Base-by-base conservation (phyloP, 2,797 vertebrate species). In the Cynopterus sphinx region DNA sequence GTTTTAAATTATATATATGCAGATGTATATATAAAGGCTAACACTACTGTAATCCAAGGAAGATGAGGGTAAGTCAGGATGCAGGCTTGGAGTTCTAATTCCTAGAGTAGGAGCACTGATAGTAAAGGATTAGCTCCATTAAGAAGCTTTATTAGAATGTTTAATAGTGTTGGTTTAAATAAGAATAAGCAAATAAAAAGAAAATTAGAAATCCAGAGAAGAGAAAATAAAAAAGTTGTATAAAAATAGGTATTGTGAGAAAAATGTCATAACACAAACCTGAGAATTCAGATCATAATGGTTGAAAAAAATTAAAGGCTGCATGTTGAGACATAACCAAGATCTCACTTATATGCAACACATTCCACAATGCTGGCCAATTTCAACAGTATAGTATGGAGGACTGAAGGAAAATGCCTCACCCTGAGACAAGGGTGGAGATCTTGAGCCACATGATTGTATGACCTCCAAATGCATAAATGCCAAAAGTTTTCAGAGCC, bases 341-440 rank as follows among this genome's bases (percentile, higher is more conserved):
- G 68, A 85, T 61, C 55, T 57, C 94, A 82, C 83, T 55, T 96
- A 49, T 96, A 93, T 61, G 55, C 86, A 97, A 94, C 53, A 93
- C 84, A 82, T 96, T 97, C 96, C 87, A 92, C 61, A 71, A 74
- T 51, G 53, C 94, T 90, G 87, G 93, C 93, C 96, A 94, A 79
- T 93, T 94, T 90, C 74, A 68, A 87, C 0, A 11, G 5, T 87
- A 83, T 70, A 68, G 68, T 83, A 67, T 17, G 39, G 83, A 95
- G 33, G 31, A 81, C 61, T 74, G 87, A 82, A 95, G 87, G 79
- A 75, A 96, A 96, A 91, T 94, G 86, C 73, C 82, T 92, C 57
- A 39, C 63, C 33, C 0, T 0, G 39, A 92, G 53, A 31, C 46
- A 77, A 13, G 73, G 89, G 57, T 90, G 87, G 59, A 89, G 74